Evolutionary conservation across 2,113 vertebrate species (phyloP), one percentile per base, ranked within the genome.

Genomic region (Calcarius ornatus): DNA sequence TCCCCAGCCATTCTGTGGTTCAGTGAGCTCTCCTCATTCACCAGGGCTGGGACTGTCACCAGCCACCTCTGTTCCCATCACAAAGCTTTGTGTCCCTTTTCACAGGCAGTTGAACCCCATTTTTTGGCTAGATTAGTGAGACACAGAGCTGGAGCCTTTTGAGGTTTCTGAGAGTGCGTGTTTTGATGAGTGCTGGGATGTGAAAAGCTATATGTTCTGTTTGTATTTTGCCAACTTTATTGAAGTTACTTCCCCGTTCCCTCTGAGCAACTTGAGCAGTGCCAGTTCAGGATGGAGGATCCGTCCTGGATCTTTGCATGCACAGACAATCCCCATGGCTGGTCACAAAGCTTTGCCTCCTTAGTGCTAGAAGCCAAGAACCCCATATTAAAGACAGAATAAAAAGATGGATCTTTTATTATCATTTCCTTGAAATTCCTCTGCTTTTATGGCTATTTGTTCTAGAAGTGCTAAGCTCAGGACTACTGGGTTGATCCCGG

Each of bases 401-500:
- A 71, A 88, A 76, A 65, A 86, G 40, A 84, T 75, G 51, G 27
- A 38, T 87, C 59, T 91, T 76, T n/a, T 37, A 13, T 75, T 83
- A 24, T 51, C 2, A 42, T 84, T 70, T 87, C 72, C 69, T 94
- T 86, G 27, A 75, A 96, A 94, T 86, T 51, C 40, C 95, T 92
- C 95, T 96, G 86, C 90, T 86, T 94, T 93, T 86, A 88, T 94
- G 93, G 95, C 65, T 1, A 6, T 85, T 95, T 28, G 54, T 91
- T 95, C 82, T 96, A 88, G 90, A 76, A 60, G 92, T 78, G 90
- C 92, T 92, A 92, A 95, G 85, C 92, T 90, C 92, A 82, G 92
- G 71, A 89, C 78, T 83, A 15, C 45, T 59, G 90, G 71, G 80
- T 86, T 91, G 78, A 45, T 91, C 87, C 84, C 0, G 20, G 92